Base-by-base conservation (phyloP, 2,113 vertebrate species). In the Channa maculata region DNA sequence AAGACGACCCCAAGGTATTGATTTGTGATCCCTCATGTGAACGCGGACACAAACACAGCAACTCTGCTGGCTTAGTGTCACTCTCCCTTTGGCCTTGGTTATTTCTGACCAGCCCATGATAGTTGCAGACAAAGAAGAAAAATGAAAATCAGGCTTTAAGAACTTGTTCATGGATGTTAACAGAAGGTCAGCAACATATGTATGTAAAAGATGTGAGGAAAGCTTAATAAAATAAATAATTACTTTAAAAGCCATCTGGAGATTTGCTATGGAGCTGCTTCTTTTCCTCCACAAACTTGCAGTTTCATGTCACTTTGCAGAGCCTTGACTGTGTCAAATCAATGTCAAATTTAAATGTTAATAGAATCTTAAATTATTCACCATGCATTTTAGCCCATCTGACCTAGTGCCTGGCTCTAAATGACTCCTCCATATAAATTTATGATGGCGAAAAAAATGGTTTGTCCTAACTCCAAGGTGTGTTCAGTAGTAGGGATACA, bases 31-130 rank as follows among this genome's bases (percentile, higher is more conserved):
- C 71, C 83, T 80, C 77, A 76, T 75, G 75, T 73, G 37, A 71
- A 71, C 71, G 55, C 74, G 45, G 55, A 72, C 37, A 68, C 6
- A 60, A n/a, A 54, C 54, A 49, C 72, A 71, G 54, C 15, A 37
- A 34, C 67, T 45, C 71, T 63, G 89, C 94, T 94, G 93, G 90
- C 91, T 94, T 86, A 93, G 86, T 93, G 94, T 96, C 93, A 94
- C 93, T 94, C 77, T 92, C 94, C 94, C 93, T 92, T 90, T 94
- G 94, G 94, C 94, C 92, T 94, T 95, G 94, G 94, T 93, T 89
- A 92, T 69, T 58, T 69, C 83, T 79, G 92, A 89, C 87, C 88
- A 90, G 85, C 69, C 83, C 75, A 3, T 86, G 82, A 88, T 91
- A 88, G 85, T 90, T 86, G 90, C 51, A 73, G 58, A 75, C 24